Conservation (phyloP, 2,797 vertebrate genomes). For the Coregonus suidteri region DNA sequence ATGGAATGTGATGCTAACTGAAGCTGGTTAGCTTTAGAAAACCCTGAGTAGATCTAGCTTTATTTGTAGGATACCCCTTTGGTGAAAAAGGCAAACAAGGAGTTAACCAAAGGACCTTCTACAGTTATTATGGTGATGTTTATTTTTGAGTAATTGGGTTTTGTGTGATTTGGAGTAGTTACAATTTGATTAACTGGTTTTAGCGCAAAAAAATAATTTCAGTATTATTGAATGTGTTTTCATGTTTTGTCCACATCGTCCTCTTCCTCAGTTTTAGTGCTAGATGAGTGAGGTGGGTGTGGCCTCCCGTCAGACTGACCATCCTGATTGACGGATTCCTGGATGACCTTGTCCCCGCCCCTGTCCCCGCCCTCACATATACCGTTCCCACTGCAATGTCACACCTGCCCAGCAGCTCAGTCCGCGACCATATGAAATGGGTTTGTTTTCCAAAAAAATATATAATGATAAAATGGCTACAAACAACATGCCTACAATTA, state of each 20-base stretch:
- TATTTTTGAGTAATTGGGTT: neutral
- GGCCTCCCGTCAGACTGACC: slow-evolving; percentile 77
- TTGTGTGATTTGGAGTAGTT: neutral
- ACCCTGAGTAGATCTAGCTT: too few relatives aligned
- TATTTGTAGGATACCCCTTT: neutral
- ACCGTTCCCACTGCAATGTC: slow-evolving; percentile 77
- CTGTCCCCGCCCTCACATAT: slow-evolving; percentile 79
- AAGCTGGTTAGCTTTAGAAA: too few relatives aligned
- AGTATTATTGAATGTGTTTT: slow-evolving; percentile 56
- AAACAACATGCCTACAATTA: slow-evolving; percentile 29
- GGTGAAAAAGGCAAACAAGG: neutral
- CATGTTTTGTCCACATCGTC: slow-evolving; percentile 71
- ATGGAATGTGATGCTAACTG: too few relatives aligned
- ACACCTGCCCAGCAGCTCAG: slow-evolving; percentile 84
- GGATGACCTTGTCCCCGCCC: slow-evolving; percentile 79
- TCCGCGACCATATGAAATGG: slow-evolving; percentile 89
- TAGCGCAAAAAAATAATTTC: slow-evolving; percentile 36
- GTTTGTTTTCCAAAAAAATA: slow-evolving; percentile 73
- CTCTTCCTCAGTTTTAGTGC: slow-evolving; percentile 76
- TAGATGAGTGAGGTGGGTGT: slow-evolving; percentile 83
- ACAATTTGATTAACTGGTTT: neutral
- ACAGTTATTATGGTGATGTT: neutral
- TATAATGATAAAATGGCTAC: slow-evolving; percentile 60
- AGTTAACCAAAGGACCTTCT: neutral
- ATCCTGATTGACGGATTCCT: slow-evolving; percentile 81